phyloP scores from a whole-genome alignment of 1,140 invertebrate species.

The Lysiphlebus fabarum region DNA sequence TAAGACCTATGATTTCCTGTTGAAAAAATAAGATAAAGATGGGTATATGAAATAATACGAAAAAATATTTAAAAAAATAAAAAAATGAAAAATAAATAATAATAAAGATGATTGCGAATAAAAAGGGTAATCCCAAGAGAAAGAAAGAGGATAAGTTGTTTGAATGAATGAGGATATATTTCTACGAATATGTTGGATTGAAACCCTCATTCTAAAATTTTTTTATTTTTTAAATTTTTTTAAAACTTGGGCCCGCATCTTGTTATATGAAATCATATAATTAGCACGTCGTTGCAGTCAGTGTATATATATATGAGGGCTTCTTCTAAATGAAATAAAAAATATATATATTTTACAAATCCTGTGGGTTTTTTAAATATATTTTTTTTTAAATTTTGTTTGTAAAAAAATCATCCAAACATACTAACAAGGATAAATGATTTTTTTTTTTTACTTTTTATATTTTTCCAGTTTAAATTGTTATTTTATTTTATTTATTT shows the following conservation, averaged over 20 bases:
- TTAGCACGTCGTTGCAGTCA: constrained; percentile 49
- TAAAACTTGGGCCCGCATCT: constrained; percentile 41
- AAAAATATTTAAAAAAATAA: constrained; percentile 1
- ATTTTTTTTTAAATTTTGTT: too few relatives aligned
- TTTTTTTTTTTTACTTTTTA: too few relatives aligned
- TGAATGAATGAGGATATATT: constrained; percentile 1
- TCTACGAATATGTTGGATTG: constrained; percentile 17
- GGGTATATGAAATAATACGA: neutral
- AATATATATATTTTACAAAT: too few relatives aligned
- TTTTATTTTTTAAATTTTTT: constrained; percentile 2
- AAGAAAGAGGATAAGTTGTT: neutral
- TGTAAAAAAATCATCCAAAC: too few relatives aligned
- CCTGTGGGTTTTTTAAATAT: too few relatives aligned
- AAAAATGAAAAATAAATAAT: neutral
- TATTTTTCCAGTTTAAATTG: too few relatives aligned
- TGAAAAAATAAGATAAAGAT: neutral
- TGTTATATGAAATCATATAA: constrained; percentile 52
- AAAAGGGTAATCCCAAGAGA: neutral
- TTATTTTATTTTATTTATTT: neutral
- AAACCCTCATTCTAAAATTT: neutral
- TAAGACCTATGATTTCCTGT: constrained; percentile 40
- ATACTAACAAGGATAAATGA: too few relatives aligned
- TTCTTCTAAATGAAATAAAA: too few relatives aligned
- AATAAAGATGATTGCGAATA: neutral
- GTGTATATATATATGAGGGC: constrained; percentile 34